Conservation (phyloP, 2,797 vertebrate genomes). For the Molossus molossus region DNA sequence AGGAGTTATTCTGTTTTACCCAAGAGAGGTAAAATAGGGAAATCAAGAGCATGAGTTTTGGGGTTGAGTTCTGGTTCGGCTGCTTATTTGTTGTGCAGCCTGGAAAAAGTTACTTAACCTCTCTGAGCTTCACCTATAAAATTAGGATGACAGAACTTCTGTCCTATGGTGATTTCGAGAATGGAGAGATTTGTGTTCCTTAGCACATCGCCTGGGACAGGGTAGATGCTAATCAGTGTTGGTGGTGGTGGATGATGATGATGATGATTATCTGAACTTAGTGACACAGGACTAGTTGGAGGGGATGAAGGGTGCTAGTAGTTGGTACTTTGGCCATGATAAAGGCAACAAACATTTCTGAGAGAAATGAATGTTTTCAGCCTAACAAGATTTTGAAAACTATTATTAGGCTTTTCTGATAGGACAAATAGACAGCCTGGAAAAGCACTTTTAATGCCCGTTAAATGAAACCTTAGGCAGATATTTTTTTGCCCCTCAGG, state of each 20-base stretch:
- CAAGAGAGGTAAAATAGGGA: not conserved
- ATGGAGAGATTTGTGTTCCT: not conserved
- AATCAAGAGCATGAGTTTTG: not conserved
- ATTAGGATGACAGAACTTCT: conserved; percentile 9
- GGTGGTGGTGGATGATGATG: no score
- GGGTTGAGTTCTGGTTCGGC: not conserved
- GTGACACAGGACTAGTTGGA: not conserved
- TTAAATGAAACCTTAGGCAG: not conserved
- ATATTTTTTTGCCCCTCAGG: conserved; percentile 21
- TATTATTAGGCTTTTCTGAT: not conserved
- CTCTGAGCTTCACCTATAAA: conserved; percentile 28
- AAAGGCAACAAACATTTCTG: not conserved
- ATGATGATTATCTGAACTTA: not conserved
- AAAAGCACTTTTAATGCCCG: not conserved
- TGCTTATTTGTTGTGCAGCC: not conserved
- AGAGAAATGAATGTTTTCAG: conserved; percentile 1
- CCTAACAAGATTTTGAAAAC: conserved; percentile 24
- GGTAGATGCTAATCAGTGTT: not conserved
- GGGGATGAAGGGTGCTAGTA: not conserved
- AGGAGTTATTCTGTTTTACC: not conserved
- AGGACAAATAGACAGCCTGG: not conserved
- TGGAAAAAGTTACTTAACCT: not conserved
- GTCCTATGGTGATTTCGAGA: not conserved
- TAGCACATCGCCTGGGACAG: not conserved
- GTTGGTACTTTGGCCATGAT: not conserved